Base-by-base conservation (phyloP, 2,113 vertebrate species). In the Centropus bengalensis region DNA sequence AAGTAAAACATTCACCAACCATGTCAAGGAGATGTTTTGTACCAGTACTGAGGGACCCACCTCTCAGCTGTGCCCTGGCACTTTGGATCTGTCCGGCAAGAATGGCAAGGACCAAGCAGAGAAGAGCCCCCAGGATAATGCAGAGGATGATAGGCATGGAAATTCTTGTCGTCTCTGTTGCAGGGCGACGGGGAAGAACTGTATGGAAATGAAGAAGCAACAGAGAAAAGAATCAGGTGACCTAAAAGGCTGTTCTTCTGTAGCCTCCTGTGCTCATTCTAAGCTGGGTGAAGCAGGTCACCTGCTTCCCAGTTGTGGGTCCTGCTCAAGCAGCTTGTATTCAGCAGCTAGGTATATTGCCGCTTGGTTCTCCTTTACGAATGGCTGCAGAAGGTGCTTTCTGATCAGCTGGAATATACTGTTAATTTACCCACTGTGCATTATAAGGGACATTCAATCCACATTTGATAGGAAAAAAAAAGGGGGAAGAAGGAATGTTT, bases 41-140 rank as follows among this genome's bases (percentile, higher is more conserved):
- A 17, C 11, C 51, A 59, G 42, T 67, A 20, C 56, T 26, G 70
- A 88, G 62, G 32, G 26, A 90, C 94, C 4, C 20, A 93, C 94
- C 94, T 93, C 64, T 90, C 47, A 63, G 67, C 76, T 67, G 76
- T 83, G 76, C 75, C 51, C 86, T 90, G 88, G 86, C 71, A n/a
- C 9, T 83, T 86, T 0, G 86, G 17, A 95, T 86, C 76, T 95
- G 96, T 59, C 82, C 21, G 14, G 73, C 88, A 14, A 96, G 92
- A 20, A 96, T 55, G 80, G 88, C 88, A 67, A 96, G 96, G 32
- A 81, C 82, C 52, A 96, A 71, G 71, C 88, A 95, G 59, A 96
- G 92, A 12, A 96, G 76, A 5, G 15, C 56, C 2, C 88, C 96
- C 76, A 96, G 76, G 56, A 95, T 9, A 26, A 96, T 94, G 82